A percentile compares a stretch with the other conserved stretches of the same genome.
Conservation (phyloP, 2,888 invertebrate genomes). For the Xylota segnis region DNA sequence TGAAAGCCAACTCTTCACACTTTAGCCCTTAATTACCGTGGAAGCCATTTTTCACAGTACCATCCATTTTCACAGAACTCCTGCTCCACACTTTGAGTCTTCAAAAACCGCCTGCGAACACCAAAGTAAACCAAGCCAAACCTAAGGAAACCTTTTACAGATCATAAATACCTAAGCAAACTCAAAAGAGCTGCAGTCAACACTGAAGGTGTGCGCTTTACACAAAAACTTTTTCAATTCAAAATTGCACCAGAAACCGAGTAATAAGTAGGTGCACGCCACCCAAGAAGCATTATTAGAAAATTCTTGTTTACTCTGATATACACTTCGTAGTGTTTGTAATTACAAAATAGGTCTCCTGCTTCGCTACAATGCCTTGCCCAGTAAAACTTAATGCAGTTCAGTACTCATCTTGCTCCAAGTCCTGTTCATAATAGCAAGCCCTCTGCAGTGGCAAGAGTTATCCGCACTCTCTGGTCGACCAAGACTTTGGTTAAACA, state of each 20-base stretch:
- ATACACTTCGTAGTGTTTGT: neutral
- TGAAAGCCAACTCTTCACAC: no score
- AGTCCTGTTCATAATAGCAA: conserved; percentile 6
- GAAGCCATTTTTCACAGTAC: no score
- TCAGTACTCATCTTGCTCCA: conserved; percentile 10
- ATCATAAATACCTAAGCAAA: neutral
- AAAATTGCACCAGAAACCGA: neutral
- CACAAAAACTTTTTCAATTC: neutral
- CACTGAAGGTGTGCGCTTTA: neutral
- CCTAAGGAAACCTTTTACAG: neutral
- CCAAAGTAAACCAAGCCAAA: neutral
- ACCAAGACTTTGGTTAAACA: conserved; percentile 23
- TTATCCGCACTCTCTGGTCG: conserved; percentile 8
- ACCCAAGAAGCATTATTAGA: neutral
- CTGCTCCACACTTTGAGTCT: no score
- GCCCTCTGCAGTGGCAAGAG: neutral
- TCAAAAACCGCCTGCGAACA: no score
- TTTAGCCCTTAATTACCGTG: no score
- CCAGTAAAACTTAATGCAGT: conserved; percentile 6
- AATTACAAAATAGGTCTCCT: neutral
- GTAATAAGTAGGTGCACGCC: neutral
- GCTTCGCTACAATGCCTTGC: no score
- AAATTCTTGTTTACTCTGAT: neutral
- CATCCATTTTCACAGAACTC: no score
- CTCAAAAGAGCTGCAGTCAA: neutral